A percentile compares a stretch with the other conserved stretches of the same genome.
phyloP scores from a whole-genome alignment of 2,797 vertebrate species.

The Morelia viridis region DNA sequence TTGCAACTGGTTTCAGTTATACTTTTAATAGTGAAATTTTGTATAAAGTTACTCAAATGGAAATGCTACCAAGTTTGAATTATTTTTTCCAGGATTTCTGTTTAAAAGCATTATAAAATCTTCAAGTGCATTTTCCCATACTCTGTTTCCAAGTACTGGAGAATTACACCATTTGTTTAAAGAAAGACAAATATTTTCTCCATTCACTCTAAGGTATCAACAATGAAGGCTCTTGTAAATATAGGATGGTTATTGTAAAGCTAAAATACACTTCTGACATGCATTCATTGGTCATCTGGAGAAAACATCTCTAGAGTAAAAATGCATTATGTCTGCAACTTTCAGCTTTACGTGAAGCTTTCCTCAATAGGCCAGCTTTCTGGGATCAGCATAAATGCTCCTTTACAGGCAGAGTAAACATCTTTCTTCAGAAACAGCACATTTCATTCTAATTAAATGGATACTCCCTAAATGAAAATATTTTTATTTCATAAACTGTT shows the following conservation, averaged over 20 bases:
- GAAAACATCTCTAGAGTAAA: not conserved
- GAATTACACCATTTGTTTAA: not conserved
- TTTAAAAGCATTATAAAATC: not conserved
- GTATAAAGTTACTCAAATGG: not conserved
- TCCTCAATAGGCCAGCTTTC: not conserved
- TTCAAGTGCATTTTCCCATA: not conserved
- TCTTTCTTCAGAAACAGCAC: not conserved
- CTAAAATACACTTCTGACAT: not conserved
- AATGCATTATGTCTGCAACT: not conserved
- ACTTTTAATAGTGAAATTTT: not conserved
- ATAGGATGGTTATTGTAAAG: not conserved
- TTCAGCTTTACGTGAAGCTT: not conserved
- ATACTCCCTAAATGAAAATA: constrained; percentile 47
- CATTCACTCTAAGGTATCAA: too few species aligned
- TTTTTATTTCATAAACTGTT: constrained; percentile 34
- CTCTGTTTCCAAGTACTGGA: too few species aligned
- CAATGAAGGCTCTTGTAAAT: not conserved
- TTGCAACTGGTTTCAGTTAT: not conserved
- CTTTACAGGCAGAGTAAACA: constrained; percentile 6
- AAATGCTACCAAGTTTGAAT: not conserved
- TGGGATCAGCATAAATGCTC: constrained; percentile 13
- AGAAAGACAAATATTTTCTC: not conserved
- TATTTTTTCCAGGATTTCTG: not conserved
- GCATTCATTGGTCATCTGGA: not conserved
- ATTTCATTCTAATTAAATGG: constrained; percentile 53